Evolutionary conservation across 2,797 vertebrate genomes (phyloP).

Genomic region (Sarcoramphus papa): DNA sequence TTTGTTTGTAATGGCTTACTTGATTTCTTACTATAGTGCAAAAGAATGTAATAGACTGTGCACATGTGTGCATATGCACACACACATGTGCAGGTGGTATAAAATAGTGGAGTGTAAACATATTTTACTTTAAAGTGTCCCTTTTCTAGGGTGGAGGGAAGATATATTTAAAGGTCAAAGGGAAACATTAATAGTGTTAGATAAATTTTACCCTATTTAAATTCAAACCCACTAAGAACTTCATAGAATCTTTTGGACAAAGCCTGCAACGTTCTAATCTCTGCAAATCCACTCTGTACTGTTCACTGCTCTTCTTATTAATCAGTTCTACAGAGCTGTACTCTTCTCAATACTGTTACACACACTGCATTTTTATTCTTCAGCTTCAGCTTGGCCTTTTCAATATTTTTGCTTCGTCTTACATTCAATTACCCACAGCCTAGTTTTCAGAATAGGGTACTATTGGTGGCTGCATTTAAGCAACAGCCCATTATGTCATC

Average conservation of each 20-base stretch:
- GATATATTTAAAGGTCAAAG: slow-evolving; percentile 51
- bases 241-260: slow-evolving; percentile 67
- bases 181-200: slow-evolving; percentile 33
- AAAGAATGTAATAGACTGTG: background rate
- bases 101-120: background rate
- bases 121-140: slow-evolving; percentile 15
- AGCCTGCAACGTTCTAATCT: slow-evolving; percentile 71
- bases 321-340: slow-evolving; percentile 65
- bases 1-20: background rate
- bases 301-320: slow-evolving; percentile 65
- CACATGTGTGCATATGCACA: background rate
- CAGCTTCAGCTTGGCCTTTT: slow-evolving; percentile 50
- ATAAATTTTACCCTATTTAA: slow-evolving; percentile 65
- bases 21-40: background rate
- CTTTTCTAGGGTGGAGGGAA: background rate
- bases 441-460: slow-evolving; percentile 33
- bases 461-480: slow-evolving; percentile 40
- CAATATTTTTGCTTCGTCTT: slow-evolving; percentile 68
- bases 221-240: slow-evolving; percentile 70
- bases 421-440: slow-evolving; percentile 64
- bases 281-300: slow-evolving; percentile 70
- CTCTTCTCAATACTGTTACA: slow-evolving; percentile 45
- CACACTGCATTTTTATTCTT: slow-evolving; percentile 69
- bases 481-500: slow-evolving; percentile 51
- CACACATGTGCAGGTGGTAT: background rate